Percentiles rank a stretch among this genome's conserved stretches.
Conservation (phyloP, 2,888 invertebrate genomes). For the Agrochola lota region DNA sequence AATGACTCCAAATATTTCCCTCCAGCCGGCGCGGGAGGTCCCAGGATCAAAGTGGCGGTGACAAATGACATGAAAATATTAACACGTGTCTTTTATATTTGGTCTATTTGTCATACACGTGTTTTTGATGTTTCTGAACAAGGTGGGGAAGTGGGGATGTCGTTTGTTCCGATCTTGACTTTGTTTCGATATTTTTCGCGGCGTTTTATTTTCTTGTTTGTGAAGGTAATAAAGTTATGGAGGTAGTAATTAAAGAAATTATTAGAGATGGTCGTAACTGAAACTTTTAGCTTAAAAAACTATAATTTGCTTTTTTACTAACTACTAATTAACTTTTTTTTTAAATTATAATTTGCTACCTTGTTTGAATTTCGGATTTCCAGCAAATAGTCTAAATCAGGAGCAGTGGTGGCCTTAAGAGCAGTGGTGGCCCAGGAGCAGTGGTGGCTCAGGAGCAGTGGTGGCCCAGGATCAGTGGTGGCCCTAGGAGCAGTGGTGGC, state of each 20-base stretch:
- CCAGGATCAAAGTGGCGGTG: conserved; percentile 63
- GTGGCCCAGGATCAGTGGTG: too few relatives aligned
- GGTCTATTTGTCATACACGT: conserved; percentile 55
- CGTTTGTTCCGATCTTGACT: conserved; percentile 26
- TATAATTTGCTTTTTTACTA: too few relatives aligned
- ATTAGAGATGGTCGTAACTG: background rate
- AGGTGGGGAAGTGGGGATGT: conserved; percentile 13
- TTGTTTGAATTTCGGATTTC: background rate
- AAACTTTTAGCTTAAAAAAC: background rate
- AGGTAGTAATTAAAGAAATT: background rate
- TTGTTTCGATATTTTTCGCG: conserved; percentile 29
- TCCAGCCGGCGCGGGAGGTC: conserved; percentile 62
- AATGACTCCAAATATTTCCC: conserved; percentile 58
- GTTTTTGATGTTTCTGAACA: conserved; percentile 50
- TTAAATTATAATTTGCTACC: background rate
- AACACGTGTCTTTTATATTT: conserved; percentile 64
- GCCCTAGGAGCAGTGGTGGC: too few relatives aligned
- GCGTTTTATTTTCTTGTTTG: conserved; percentile 8
- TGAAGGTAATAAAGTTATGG: background rate
- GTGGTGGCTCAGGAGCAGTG: too few relatives aligned
- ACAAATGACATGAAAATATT: conserved; percentile 70
- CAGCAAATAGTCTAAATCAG: background rate
- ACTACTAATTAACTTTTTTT: too few relatives aligned
- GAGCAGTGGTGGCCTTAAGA: too few relatives aligned
- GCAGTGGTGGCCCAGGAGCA: too few relatives aligned